Evolutionary conservation across 2,113 vertebrate species (phyloP).

Genomic region (Melospiza melodia): DNA sequence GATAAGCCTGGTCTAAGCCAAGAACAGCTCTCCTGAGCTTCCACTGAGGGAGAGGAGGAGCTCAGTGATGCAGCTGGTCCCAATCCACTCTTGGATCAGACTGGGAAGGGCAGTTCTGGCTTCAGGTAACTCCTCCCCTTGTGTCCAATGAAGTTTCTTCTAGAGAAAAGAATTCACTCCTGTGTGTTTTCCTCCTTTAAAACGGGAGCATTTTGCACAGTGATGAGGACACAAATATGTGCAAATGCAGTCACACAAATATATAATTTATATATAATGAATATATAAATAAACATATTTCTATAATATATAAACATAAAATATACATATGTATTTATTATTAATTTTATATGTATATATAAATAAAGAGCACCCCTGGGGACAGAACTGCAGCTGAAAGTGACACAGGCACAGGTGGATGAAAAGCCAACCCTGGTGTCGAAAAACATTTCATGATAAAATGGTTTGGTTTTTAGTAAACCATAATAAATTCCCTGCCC

Average conservation of each 20-base stretch:
- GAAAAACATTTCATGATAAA: accelerated
- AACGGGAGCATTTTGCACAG: neutral
- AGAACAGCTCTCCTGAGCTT: neutral
- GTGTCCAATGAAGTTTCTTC: neutral
- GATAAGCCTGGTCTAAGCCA: neutral
- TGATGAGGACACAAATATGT: accelerated
- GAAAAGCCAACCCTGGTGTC: neutral
- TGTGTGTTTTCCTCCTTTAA: neutral
- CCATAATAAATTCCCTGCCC: neutral
- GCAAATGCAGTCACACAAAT: accelerated
- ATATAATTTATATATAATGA: no score
- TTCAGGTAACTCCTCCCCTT: neutral
- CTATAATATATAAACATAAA: no score
- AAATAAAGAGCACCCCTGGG: neutral
- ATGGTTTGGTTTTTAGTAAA: neutral
- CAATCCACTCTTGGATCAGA: neutral
- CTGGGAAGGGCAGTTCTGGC: neutral
- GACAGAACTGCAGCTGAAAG: neutral
- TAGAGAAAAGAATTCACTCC: neutral
- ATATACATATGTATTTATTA: no score
- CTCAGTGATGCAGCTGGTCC: accelerated
- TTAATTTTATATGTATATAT: no score
- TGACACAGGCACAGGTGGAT: neutral
- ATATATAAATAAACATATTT: no score
- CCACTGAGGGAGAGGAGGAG: neutral